Evolutionary conservation across 2,797 vertebrate species (phyloP).

Genomic region (Manis crassicaudata): DNA sequence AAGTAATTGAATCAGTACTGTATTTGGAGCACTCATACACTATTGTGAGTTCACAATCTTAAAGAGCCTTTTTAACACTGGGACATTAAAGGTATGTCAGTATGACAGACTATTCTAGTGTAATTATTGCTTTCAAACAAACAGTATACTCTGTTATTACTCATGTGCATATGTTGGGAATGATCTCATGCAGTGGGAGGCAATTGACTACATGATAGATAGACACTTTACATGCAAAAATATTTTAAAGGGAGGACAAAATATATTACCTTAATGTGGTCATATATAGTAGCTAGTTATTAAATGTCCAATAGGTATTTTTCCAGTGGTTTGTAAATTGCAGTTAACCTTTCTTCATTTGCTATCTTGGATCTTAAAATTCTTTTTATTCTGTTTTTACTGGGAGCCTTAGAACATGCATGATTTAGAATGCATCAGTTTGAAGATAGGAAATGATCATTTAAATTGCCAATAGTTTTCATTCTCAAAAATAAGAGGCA

Average conservation of each 20-base stretch:
- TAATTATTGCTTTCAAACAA: conserved; percentile 57
- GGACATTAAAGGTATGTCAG: conserved; percentile 47
- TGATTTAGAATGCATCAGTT: conserved; percentile 9
- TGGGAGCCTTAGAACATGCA: neutral
- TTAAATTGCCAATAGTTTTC: neutral
- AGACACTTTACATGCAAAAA: conserved; percentile 52
- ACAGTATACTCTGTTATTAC: conserved; percentile 6
- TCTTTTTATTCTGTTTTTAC: neutral
- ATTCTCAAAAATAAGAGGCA: neutral
- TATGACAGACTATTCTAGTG: neutral
- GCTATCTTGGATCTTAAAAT: neutral
- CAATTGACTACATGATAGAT: conserved; percentile 53
- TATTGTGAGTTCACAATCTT: conserved; percentile 36
- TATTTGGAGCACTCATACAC: neutral
- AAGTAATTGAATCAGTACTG: conserved; percentile 53
- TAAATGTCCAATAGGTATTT: neutral
- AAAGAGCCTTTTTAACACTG: conserved; percentile 13
- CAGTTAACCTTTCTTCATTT: neutral
- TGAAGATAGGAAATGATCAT: neutral
- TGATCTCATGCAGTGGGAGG: conserved; percentile 54
- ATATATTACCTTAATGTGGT: conserved; percentile 16
- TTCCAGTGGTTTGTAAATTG: conserved; percentile 22
- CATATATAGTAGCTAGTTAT: neutral
- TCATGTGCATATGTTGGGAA: neutral
- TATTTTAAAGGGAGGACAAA: conserved; percentile 51